These are phyloP conservation scores for Seira sanloemensis DNA, from an alignment of 2,888 invertebrate genomes.

Conservation along the genomic window DNA sequence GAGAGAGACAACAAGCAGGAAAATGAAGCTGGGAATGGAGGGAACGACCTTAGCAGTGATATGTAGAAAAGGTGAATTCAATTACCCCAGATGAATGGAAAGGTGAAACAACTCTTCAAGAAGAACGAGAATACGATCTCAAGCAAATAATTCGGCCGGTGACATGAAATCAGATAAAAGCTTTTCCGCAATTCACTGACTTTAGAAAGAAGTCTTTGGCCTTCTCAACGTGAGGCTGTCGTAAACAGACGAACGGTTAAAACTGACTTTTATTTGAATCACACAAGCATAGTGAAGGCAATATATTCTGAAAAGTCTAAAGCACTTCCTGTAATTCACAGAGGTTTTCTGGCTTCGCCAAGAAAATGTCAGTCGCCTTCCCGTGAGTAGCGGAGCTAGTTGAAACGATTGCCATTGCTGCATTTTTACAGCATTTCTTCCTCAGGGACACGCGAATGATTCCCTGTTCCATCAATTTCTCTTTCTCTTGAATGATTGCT, in stretches of 20 bases:
- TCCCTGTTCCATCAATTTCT: neutral
- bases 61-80: too few relatives aligned
- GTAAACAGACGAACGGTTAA: neutral
- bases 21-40: neutral
- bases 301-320: too few relatives aligned
- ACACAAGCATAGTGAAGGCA: neutral
- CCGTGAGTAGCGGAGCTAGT: too few relatives aligned
- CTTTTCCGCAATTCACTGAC: too few relatives aligned
- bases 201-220: too few relatives aligned
- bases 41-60: too few relatives aligned
- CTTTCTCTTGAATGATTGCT: neutral
- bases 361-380: neutral
- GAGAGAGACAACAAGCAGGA: neutral
- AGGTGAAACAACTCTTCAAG: too few relatives aligned
- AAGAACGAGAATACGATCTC: too few relatives aligned
- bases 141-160: too few relatives aligned
- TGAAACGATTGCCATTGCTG: neutral
- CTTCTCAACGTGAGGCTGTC: neutral
- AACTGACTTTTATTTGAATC: neutral
- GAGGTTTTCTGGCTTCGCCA: too few relatives aligned
- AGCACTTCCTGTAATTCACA: neutral
- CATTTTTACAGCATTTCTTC: neutral
- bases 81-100: neutral
- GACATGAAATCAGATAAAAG: too few relatives aligned
- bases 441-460: conserved; percentile 1